These are phyloP conservation scores for Phenganax marumi DNA, from an alignment of 92 coral and sea anemone species.

Conservation along the genomic window DNA sequence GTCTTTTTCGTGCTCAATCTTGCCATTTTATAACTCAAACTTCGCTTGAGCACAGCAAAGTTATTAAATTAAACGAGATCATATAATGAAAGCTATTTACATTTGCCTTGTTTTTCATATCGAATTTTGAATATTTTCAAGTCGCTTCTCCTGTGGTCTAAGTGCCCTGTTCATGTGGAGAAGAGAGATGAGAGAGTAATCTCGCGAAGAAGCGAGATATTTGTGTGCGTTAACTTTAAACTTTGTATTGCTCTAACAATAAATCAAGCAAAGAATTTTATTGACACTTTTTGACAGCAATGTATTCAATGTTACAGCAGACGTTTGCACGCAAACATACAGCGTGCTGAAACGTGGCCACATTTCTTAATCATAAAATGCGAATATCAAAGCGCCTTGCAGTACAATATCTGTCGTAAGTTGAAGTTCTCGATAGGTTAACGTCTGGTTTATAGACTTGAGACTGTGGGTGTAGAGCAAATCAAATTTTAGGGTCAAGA, in stretches of 20 bases:
- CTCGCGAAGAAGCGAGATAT: constrained; percentile 6
- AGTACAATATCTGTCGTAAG: neutral
- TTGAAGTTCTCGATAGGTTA: neutral
- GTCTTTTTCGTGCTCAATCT: constrained; percentile 26
- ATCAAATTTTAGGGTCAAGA: constrained; percentile 29
- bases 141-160: constrained; percentile 30
- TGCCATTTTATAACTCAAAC: constrained; percentile 26
- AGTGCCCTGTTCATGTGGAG: constrained; percentile 3
- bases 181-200: constrained; percentile 11
- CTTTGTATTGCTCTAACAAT: constrained; percentile 35
- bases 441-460: neutral
- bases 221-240: constrained; percentile 8
- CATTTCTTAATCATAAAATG: neutral
- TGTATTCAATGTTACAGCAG: constrained; percentile 22
- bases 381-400: neutral
- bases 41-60: constrained; percentile 55
- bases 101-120: constrained; percentile 19
- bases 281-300: constrained; percentile 45
- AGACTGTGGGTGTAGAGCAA: constrained; percentile 9
- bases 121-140: constrained; percentile 16
- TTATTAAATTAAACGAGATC: constrained; percentile 68
- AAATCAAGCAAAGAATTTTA: constrained; percentile 37
- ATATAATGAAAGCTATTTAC: constrained; percentile 65
- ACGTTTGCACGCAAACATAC: constrained; percentile 12
- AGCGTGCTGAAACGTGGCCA: neutral